Base-by-base conservation (phyloP, 2,797 vertebrate species). In the Dipus sagitta region DNA sequence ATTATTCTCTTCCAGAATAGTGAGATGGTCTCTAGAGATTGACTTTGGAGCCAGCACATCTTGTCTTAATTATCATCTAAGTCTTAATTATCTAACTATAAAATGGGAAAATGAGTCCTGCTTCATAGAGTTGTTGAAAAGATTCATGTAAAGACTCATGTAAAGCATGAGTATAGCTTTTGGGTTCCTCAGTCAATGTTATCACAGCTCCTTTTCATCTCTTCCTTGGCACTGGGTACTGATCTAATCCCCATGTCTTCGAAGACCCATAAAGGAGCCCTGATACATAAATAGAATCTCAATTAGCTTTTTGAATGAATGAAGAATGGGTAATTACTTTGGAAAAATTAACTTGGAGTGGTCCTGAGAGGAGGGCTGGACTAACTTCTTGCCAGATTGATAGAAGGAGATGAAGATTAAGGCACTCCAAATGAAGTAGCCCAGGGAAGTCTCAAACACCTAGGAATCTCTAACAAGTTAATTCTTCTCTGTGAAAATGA, bases 401-500 rank as follows among this genome's bases (percentile, higher is more conserved):
- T 34, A 83, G 32, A 62, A 30, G 17, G 11, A 80, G 60, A 68
- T n/a, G n/a, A 75, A 81, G 52, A 78, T 38, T 30, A 90, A 24
- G 17, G 30, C 21, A 58, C 28, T 67, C 12, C 62, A 77, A 32
- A 71, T 68, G 60, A 87, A 88, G 47, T 62, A 86, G 3, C 26
- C 28, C 26, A 17, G 42, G 28, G 86, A 88, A 74, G 38, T 42
- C 18, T 68, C 38, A 65, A 18, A 75, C 30, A 85, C 52, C 58
- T 71, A 70, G 64, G 42, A 92, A 42, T 32, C 17, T 86, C 76
- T 32, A 88, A 47, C 24, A 64, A 91, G 42, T 92, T 88, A 6
- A 82, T 91, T 93, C 47, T 92, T 93, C 54, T 89, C 67, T 84
- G 58, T 75, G 15, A 86, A 91, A 95, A 72, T 88, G 52, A 62